Conservation (phyloP, 2,113 vertebrate genomes). For the Piprites chloris region DNA sequence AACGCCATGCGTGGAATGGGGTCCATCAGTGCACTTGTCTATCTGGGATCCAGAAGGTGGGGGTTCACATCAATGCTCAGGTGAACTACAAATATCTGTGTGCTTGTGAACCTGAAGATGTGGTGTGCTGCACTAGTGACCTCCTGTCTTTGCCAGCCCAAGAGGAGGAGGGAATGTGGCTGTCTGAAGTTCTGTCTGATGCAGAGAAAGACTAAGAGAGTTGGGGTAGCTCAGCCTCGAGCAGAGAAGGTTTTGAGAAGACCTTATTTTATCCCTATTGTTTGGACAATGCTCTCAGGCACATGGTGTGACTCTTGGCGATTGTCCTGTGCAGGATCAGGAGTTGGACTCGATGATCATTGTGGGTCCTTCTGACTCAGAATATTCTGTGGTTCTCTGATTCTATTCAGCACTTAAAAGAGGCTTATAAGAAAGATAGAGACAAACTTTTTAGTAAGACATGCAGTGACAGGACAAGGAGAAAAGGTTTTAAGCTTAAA, state of each 20-base stretch:
- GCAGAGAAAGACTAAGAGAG: neutral
- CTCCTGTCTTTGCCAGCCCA: neutral
- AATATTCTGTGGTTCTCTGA: neutral
- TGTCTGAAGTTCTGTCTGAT: neutral
- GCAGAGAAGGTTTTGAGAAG: neutral
- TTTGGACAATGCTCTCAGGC: neutral
- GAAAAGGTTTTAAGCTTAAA: neutral
- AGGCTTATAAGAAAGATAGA: neutral
- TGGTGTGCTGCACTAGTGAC: neutral
- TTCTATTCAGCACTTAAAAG: neutral
- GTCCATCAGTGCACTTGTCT: no score
- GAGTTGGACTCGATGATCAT: neutral
- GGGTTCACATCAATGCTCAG: rapidly evolving
- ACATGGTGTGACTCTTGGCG: neutral
- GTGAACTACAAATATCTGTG: rapidly evolving
- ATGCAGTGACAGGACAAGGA: neutral
- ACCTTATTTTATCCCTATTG: neutral
- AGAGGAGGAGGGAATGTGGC: neutral
- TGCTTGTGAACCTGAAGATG: neutral
- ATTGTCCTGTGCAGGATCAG: neutral
- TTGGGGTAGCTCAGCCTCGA: neutral
- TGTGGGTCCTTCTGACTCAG: neutral
- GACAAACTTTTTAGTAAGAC: neutral
- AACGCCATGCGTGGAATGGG: neutral
- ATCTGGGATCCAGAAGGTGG: neutral